phyloP scores from a whole-genome alignment of 2,113 vertebrate genomes.

The Colaptes auratus region DNA sequence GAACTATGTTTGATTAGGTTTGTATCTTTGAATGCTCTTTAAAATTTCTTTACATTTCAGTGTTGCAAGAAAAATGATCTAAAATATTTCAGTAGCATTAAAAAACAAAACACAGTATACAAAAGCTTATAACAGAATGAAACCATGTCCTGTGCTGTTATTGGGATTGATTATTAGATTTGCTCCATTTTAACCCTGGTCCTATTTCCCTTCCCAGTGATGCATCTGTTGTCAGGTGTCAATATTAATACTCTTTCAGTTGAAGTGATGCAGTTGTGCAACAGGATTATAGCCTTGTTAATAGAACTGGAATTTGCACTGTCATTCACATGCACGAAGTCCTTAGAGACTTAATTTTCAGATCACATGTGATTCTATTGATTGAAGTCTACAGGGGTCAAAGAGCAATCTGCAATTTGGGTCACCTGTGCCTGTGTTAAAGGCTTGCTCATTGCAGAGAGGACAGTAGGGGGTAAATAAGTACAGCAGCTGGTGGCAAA shows the following conservation, averaged over 20 bases:
- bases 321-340: not conserved
- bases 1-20: not conserved
- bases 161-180: slow-evolving; percentile 12
- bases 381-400: slow-evolving; percentile 41
- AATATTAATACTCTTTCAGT: slow-evolving; percentile 62
- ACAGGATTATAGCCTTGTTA: slow-evolving; percentile 61
- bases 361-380: slow-evolving; percentile 62
- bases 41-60: not conserved
- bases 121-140: not conserved
- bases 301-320: slow-evolving; percentile 31
- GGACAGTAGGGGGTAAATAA: slow-evolving; percentile 18
- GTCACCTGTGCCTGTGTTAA: slow-evolving; percentile 37
- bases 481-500: slow-evolving; percentile 13
- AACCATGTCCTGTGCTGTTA: not conserved
- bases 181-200: not conserved
- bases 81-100: not conserved
- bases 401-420: slow-evolving; percentile 64
- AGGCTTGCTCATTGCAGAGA: slow-evolving; percentile 21
- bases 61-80: not conserved
- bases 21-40: not conserved
- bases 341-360: slow-evolving; percentile 69
- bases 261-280: slow-evolving; percentile 37
- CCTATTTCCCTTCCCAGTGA: not conserved
- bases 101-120: not conserved
- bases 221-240: slow-evolving; percentile 46